A percentile compares a stretch with the other conserved stretches of the same genome.
phyloP scores from a whole-genome alignment of 2,888 invertebrate species.

The Heliconius erato region DNA sequence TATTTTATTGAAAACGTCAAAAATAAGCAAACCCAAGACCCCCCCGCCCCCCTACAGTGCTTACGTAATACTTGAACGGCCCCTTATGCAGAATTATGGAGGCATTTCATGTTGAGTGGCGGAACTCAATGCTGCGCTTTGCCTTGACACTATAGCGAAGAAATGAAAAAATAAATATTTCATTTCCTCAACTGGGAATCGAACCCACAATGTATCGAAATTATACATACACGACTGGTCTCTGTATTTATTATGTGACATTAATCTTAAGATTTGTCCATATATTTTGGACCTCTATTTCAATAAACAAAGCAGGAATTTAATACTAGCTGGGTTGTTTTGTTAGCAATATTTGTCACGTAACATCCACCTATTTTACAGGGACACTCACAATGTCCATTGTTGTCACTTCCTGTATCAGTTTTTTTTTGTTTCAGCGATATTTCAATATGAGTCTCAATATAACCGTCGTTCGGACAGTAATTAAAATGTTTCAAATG shows the following conservation, averaged over 20 bases:
- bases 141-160: too few species aligned
- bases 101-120: too few species aligned
- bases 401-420: constrained; percentile 35
- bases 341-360: constrained; percentile 36
- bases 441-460: constrained; percentile 4
- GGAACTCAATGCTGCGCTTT: too few species aligned
- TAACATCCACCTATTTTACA: constrained; percentile 40
- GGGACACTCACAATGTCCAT: constrained; percentile 38
- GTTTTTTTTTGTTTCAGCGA: constrained; percentile 30
- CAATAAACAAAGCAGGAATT: not conserved
- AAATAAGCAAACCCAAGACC: too few species aligned
- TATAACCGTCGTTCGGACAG: not conserved
- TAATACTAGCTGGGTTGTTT: constrained; percentile 26
- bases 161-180: too few species aligned
- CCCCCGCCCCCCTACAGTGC: too few species aligned
- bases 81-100: too few species aligned
- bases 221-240: too few species aligned
- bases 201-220: too few species aligned
- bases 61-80: too few species aligned
- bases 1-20: too few species aligned
- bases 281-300: not conserved
- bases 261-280: not conserved
- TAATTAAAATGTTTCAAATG: not conserved
- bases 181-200: too few species aligned
- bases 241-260: not conserved